Conservation (phyloP, 2,113 vertebrate species). For the Corydoras sp. region DNA sequence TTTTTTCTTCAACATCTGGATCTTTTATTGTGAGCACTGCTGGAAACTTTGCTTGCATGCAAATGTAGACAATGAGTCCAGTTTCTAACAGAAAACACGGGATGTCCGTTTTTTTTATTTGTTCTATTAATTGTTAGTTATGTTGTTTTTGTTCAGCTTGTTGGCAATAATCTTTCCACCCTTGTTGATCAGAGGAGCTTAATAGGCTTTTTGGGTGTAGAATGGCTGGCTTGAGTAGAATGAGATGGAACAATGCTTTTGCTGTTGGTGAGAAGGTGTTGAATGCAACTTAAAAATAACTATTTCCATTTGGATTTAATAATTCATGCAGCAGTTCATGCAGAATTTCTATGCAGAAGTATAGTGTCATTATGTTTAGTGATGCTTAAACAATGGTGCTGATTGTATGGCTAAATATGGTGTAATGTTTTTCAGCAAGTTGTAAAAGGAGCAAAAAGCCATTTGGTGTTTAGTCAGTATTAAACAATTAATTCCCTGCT, state of each 20-base stretch:
- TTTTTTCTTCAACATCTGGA: background rate
- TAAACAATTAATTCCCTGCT: constrained; percentile 4
- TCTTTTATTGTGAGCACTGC: background rate
- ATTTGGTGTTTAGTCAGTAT: too few relatives aligned
- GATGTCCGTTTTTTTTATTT: background rate
- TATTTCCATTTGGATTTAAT: too few relatives aligned
- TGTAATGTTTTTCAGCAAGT: background rate
- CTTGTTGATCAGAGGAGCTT: background rate
- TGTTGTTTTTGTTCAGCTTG: background rate
- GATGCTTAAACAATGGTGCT: background rate
- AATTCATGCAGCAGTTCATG: too few relatives aligned
- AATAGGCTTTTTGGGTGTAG: background rate
- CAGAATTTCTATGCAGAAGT: background rate
- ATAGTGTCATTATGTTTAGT: background rate
- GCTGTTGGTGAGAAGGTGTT: background rate
- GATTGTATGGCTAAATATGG: background rate
- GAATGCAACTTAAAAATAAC: background rate
- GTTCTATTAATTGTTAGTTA: background rate
- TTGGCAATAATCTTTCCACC: background rate
- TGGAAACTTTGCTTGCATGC: background rate
- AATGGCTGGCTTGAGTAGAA: background rate
- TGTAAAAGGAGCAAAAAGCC: background rate
- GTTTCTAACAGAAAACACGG: background rate
- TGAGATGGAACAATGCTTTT: background rate
- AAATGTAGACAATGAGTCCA: background rate